These are phyloP conservation scores for Hippocampus abdominalis DNA, from an alignment of 2,113 vertebrate genomes.

Conservation along the genomic window DNA sequence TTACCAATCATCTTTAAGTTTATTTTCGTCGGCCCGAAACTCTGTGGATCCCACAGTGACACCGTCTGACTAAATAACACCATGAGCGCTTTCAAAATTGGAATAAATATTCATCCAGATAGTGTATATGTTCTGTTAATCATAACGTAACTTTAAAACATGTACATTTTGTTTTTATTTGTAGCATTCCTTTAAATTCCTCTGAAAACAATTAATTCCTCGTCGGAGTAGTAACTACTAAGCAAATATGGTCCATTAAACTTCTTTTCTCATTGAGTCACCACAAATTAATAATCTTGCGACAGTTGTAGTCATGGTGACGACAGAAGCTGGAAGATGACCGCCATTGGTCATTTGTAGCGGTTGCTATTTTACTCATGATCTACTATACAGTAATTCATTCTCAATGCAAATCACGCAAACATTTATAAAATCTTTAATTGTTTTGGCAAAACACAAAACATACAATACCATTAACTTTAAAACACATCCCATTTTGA, in stretches of 20 bases:
- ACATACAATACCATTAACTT: not conserved
- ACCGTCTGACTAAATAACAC: not conserved
- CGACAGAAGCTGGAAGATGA: conserved; percentile 26
- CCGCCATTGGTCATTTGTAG: not conserved
- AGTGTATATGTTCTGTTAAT: not conserved
- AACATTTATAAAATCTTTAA: not conserved
- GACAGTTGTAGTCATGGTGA: conserved; percentile 66
- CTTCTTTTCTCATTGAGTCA: conserved; percentile 37
- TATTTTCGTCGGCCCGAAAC: conserved; percentile 16
- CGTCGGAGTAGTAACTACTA: not conserved
- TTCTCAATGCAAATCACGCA: not conserved
- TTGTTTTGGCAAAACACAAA: not conserved
- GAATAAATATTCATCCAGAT: not conserved
- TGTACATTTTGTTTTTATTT: not conserved
- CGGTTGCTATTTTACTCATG: not conserved
- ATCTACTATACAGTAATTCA: not conserved
- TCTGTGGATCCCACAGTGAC: not conserved
- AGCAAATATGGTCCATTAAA: not conserved
- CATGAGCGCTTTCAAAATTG: not conserved
- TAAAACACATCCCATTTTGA: not conserved
- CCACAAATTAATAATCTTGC: not conserved
- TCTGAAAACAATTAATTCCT: not conserved
- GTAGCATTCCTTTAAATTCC: not conserved
- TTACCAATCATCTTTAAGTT: not conserved
- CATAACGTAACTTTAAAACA: not conserved